Evolutionary conservation across 1,140 invertebrate species (phyloP).

Genomic region (Papilio polytes): DNA sequence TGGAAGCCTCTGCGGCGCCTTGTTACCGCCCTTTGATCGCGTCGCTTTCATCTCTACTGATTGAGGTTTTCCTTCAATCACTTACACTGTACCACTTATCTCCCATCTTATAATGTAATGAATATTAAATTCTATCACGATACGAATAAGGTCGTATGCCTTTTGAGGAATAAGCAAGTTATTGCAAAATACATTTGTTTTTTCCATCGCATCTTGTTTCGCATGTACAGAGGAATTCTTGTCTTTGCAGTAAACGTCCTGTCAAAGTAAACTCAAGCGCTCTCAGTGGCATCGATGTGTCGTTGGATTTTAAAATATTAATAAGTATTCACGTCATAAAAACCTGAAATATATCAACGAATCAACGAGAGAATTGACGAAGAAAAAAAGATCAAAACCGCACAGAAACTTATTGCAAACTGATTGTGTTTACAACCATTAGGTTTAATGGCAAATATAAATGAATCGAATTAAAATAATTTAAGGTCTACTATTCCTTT

Average conservation of each 20-base stretch:
- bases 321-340: neutral
- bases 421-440: no score
- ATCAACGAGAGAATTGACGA: no score
- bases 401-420: no score
- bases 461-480: no score
- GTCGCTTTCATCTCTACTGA: slow-evolving; percentile 32
- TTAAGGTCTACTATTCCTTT: neutral
- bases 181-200: neutral
- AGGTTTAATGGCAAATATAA: no score
- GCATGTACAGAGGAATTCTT: neutral
- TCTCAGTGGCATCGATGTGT: neutral
- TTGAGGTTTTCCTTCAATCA: slow-evolving; percentile 25
- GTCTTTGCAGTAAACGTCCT: neutral
- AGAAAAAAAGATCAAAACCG: no score
- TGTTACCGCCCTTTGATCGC: slow-evolving; percentile 35
- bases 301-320: neutral
- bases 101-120: neutral
- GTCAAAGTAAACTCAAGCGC: neutral
- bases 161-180: neutral
- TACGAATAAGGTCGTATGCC: neutral
- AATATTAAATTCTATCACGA: neutral
- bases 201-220: neutral
- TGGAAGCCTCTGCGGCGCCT: slow-evolving; percentile 14
- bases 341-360: neutral
- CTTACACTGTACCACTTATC: neutral